Evolutionary conservation across 2,888 invertebrate genomes (phyloP), one percentile per base, ranked within the genome.

Genomic region (Ptychoptera contaminata): DNA sequence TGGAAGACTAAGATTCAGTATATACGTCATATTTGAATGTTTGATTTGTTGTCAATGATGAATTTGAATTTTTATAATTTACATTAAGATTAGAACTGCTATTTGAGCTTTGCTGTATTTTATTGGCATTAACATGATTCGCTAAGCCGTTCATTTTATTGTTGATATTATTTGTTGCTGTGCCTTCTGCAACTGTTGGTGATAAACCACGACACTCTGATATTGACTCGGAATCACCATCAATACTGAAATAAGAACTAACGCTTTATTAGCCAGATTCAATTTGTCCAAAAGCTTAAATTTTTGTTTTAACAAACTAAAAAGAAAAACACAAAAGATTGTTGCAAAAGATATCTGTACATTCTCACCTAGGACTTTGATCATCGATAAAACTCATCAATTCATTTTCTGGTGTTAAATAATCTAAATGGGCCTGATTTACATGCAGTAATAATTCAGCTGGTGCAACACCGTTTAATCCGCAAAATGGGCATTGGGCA

Each of bases 351-450:
- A n/a, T n/a, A n/a, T n/a, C n/a, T n/a, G n/a, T 23, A 16, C 37
- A 30, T 23, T 23, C 56, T 57, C 58, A 72, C 73, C 71, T 68
- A 29, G 72, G 72, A 53, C 72, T 73, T 53, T 79, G 73, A 51
- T 83, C 82, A 61, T 84, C 84, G 50, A 84, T 82, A 54, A 83
- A 83, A 29, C 79, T 77, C 72, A 82, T 76, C 51, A 78, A 68
- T 58, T 84, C 83, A 49, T 79, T 73, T 58, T 84, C 83, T 1
- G 85, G 85, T 38, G 84, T 85, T 42, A 85, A 65, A 58, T 82
- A 84, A 59, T 86, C 84, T 50, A 86, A 70, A 64, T 88, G 88
- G n/a, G 80, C 83, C 52, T 79, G 77, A 61, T 86, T 85, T 2
- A 87, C 86, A 58, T 87, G 88, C 2, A 79, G 68, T 49, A 82